Base-by-base conservation (phyloP, 2,113 vertebrate genomes). In the Cheirogaleus medius region DNA sequence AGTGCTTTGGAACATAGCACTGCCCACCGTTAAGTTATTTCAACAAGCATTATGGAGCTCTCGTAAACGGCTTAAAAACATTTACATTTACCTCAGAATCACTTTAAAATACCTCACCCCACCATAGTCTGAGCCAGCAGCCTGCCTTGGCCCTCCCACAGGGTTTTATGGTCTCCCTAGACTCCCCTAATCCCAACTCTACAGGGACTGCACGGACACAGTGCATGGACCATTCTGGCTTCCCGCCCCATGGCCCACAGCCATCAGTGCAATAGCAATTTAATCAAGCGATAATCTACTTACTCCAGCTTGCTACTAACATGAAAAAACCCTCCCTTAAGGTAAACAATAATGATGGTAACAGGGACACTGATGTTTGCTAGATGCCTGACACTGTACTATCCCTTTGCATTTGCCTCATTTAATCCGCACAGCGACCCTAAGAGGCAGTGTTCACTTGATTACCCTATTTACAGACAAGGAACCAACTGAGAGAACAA, bases 291-390 rank as follows among this genome's bases (percentile, higher is more conserved):
- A 58, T 37, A 44, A 87, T 4, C 81, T 34, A 37, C 42, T 8
- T 88, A 54, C 34, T 49, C 11, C 29, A 52, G 8, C 17, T 54
- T 32, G 13, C 69, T 25, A 39, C 8, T 2, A 29, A 69, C 23
- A 47, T 12, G 21, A 81, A 42, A 78, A 76, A 25, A 23, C 21
- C 37, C 25, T 54, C 1, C 17, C 4, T 21, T 14, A 14, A 23
- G 0, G 8, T 23, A 68, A 25, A 23, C 44, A 69, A 17, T 7
- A n/a, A 60, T 8, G 29, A 37, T 3, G 52, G 18, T 4, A 21
- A 23, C 1, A 18, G 49, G 39, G 42, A 15, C n/a, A 18, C 8
- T 0, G 0, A 4, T 6, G 13, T 34, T 21, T 37, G 2, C 42
- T 2, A 4, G 18, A 2, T 34, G 18, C 21, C 34, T 49, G 21